Base-by-base conservation (phyloP, 1,140 invertebrate genomes). In the Nomia melanderi region DNA sequence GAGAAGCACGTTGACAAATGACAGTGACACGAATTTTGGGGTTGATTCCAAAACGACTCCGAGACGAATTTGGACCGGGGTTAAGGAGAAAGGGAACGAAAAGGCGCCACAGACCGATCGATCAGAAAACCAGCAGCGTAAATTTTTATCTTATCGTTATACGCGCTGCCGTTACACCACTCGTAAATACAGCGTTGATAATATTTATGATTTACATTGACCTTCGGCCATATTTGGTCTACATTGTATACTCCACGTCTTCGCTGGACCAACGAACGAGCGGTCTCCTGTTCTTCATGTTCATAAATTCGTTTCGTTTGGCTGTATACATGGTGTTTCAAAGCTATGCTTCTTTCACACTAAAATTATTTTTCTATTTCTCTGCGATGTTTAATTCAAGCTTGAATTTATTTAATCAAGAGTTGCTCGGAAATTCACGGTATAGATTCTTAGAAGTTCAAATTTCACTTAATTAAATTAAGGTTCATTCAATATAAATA, bases 181-280 rank as follows among this genome's bases (percentile, higher is more conserved):
- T n/a, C 20, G 29, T 36, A 76, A 66, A 67, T 50, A 29, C 59
- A 11, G 41, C 14, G 41, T 17, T 54, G 53, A 39, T 39, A 76
- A 76, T 69, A 76, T 76, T 76, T 76, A 39, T 69, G 64, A 41
- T 31, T 60, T 57, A 5, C n/a, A 59, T 69, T 69, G 54, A 76
- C 39, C 73, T 76, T 76, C 39, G 31, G 6, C 14, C 11, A 11
- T 69, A 41, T 76, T 76, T 69, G 31, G 67, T 69, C 29, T 47
- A 23, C 14, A 33, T 41, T 12, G 8, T 39, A 44, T 36, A 17
- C 31, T 20, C 23, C 11, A 14, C 31, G 31, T n/a, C 23, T 20
- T 20, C 25, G 39, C 27, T 59, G 54, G 56, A 71, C n/a, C 54
- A 59, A 25, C 54, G 20, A 23, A 25, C 5, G 0, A 12, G 29